A percentile compares a stretch with the other conserved stretches of the same genome.
Evolutionary conservation across 1,140 invertebrate species (phyloP).

Genomic region (Hyposmocoma kahamanoa): DNA sequence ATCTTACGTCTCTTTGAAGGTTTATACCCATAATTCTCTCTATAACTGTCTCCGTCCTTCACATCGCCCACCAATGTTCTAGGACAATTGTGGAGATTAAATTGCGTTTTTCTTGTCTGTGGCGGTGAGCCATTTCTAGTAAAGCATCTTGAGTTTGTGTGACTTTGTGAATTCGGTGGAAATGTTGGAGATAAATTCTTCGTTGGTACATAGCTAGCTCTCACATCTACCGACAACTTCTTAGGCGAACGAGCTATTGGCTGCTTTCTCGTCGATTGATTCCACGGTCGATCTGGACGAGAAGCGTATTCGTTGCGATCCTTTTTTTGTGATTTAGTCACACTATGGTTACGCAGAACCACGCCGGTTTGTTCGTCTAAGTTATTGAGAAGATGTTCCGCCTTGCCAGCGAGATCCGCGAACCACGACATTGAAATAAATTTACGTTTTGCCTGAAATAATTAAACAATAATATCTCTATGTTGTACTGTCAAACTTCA

Average conservation of each 20-base stretch:
- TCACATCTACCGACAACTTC: constrained; percentile 17
- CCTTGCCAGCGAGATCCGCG: constrained; percentile 87
- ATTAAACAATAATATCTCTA: constrained; percentile 11
- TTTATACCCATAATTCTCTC: constrained; percentile 11
- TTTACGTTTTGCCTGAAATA: too few species aligned
- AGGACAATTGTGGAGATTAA: constrained; percentile 35
- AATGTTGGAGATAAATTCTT: constrained; percentile 23
- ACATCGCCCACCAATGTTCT: constrained; percentile 37
- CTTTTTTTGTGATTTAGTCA: constrained; percentile 32
- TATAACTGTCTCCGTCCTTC: constrained; percentile 10
- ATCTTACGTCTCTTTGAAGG: neutral
- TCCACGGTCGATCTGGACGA: constrained; percentile 20
- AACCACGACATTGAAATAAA: constrained; percentile 93
- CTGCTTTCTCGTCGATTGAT: constrained; percentile 29
- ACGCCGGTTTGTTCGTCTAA: constrained; percentile 88
- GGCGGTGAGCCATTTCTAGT: constrained; percentile 11
- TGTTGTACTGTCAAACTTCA: neutral
- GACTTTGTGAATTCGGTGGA: constrained; percentile 11
- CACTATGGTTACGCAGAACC: constrained; percentile 69
- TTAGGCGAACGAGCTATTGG: constrained; percentile 22
- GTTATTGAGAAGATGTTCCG: constrained; percentile 88
- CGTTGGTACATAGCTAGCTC: constrained; percentile 26
- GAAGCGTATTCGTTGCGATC: constrained; percentile 11
- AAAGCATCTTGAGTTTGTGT: constrained; percentile 19
- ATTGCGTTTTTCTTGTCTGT: constrained; percentile 27